Base-by-base conservation (phyloP, 2,113 vertebrate species). In the Corythaeola cristata region DNA sequence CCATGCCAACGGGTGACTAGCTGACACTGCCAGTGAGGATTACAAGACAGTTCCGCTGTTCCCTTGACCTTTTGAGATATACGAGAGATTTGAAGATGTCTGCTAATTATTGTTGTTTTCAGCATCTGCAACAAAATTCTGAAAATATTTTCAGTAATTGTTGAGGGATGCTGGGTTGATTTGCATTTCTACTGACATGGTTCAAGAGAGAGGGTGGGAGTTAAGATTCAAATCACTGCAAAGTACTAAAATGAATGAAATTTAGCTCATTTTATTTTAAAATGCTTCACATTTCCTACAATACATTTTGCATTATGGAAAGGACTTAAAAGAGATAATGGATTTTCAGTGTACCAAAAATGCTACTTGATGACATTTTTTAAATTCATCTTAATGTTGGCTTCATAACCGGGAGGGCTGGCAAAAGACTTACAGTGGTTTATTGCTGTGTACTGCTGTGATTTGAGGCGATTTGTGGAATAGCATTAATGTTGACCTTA, bases 161-260 rank as follows among this genome's bases (percentile, higher is more conserved):
- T 5, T 28, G 12, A 15, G 44, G 32, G 53, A 19, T 47, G 44
- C 37, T 24, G 50, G 9, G 20, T 5, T n/a, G 18, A 7, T 85
- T 88, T 90, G 23, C 8, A 15, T 15, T 58, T 60, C 15, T 6
- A 28, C 32, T 30, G 30, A 22, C 33, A 8, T 5, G 11, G 47
- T 1, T n/a, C 5, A 0, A 2, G 27, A 64, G 33, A 53, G 3
- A 15, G 15, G 32, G 20, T 7, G 14, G 28, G 49, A 49, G 30
- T 13, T 12, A 53, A 55, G 21, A 33, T 28, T 81, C 9, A 45
- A 63, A 72, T 15, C 35, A 35, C 41, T 52, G 68, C 21, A 30
- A 39, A 49, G 20, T 11, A 18, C 28, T 58, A 12, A 75, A 89
- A 82, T 12, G 1, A 91, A 67, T 16, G 2, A 71, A 55, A 72